Evolutionary conservation across 2,797 vertebrate genomes (phyloP).

Genomic region (Setipinna tenuifilis): DNA sequence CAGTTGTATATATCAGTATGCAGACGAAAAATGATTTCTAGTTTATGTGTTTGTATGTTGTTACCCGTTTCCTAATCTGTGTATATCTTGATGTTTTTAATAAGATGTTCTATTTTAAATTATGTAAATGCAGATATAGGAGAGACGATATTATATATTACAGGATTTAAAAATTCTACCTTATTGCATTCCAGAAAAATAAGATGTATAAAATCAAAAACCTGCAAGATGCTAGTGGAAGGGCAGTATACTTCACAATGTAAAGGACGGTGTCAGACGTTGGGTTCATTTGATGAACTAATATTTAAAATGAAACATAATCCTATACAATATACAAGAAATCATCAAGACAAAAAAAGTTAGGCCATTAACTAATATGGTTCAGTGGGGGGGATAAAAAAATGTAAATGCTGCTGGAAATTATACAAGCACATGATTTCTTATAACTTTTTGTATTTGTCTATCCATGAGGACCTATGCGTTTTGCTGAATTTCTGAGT

Average conservation of each 20-base stretch:
- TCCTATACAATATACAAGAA: constrained; percentile 47
- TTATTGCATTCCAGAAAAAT: constrained; percentile 91
- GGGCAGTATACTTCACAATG: constrained; percentile 86
- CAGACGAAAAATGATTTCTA: constrained; percentile 95
- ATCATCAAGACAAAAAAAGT: constrained; percentile 60
- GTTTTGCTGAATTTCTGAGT: constrained; percentile 63
- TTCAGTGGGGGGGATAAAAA: constrained; percentile 61
- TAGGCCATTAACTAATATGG: constrained; percentile 81
- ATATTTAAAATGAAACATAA: constrained; percentile 58
- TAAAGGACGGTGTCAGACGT: constrained; percentile 91
- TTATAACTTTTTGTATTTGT: constrained; percentile 75
- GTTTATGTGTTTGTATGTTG: constrained; percentile 99
- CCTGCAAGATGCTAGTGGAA: constrained; percentile 85
- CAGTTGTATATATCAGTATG: constrained; percentile 98
- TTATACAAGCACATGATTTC: constrained; percentile 83
- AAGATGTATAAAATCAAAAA: constrained; percentile 74
- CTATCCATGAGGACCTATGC: constrained; percentile 69
- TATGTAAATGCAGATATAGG: constrained; percentile 99
- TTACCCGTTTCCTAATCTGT: constrained; percentile 99
- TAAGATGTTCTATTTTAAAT: constrained; percentile 99
- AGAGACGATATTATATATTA: constrained; percentile 86
- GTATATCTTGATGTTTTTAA: constrained; percentile 99
- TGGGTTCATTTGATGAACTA: constrained; percentile 80
- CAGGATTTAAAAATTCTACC: constrained; percentile 91
- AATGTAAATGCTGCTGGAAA: constrained; percentile 76